phyloP scores from a whole-genome alignment of 1,140 invertebrate genomes.

The Drosophila pseudoananassae region DNA sequence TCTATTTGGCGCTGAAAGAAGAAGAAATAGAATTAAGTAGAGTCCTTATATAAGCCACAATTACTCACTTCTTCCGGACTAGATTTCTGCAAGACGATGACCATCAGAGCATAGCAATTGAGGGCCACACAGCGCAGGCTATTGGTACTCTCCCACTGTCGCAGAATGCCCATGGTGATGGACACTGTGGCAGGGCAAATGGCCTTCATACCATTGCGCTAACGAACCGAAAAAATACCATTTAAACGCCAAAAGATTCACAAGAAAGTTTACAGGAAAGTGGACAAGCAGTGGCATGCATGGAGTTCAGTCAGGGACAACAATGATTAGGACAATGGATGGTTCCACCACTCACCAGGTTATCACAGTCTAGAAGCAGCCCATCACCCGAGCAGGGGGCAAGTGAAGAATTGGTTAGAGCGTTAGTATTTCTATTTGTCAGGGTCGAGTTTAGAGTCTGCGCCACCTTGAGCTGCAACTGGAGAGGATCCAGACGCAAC shows the following conservation, averaged over 20 bases:
- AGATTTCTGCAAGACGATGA: conserved; percentile 86
- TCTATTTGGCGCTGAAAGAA: conserved; percentile 86
- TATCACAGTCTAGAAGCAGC: conserved; percentile 81
- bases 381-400: conserved; percentile 76
- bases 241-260: not conserved
- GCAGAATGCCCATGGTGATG: conserved; percentile 85
- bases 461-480: conserved; percentile 63
- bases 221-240: conserved; percentile 15
- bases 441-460: conserved; percentile 67
- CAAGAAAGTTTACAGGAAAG: not conserved
- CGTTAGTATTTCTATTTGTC: conserved; percentile 73
- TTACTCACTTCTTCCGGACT: conserved; percentile 86
- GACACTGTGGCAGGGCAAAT: conserved; percentile 87
- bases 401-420: conserved; percentile 74
- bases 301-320: conserved; percentile 53
- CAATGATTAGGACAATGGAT: conserved; percentile 39
- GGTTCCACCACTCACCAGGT: conserved; percentile 80
- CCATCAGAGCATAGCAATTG: conserved; percentile 86
- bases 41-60: fast-evolving
- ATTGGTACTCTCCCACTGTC: conserved; percentile 79
- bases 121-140: conserved; percentile 84
- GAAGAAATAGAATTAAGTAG: not conserved
- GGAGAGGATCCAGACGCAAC: conserved; percentile 16
- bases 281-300: conserved; percentile 38
- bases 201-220: conserved; percentile 87